Conservation (phyloP, 1,140 invertebrate species). For the Nephila pilipes region DNA sequence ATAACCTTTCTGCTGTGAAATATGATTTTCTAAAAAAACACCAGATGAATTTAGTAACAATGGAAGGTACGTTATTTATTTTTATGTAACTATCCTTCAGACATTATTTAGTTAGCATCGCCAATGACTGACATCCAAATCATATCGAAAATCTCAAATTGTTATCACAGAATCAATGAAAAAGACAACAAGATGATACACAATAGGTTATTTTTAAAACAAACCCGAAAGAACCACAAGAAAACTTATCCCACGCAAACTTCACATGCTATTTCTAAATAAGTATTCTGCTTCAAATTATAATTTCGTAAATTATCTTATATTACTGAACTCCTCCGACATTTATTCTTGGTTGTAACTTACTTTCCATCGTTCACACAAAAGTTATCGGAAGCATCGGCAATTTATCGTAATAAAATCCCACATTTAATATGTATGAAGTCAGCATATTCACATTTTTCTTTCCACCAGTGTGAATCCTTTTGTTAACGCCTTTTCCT, state of each 20-base stretch:
- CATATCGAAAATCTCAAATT: not conserved
- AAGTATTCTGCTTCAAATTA: not conserved
- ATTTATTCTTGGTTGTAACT: not conserved
- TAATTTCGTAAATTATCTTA: too few relatives aligned
- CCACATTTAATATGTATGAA: not conserved
- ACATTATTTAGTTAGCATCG: not conserved
- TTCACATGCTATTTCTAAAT: not conserved
- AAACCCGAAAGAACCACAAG: not conserved
- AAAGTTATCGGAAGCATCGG: not conserved
- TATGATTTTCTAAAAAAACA: too few relatives aligned
- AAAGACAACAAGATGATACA: not conserved
- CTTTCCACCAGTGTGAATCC: not conserved
- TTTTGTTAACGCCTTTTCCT: slow-evolving; percentile 37
- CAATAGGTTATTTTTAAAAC: slow-evolving; percentile 9
- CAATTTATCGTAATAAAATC: not conserved
- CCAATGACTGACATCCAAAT: not conserved
- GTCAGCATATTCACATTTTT: not conserved
- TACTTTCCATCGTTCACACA: not conserved
- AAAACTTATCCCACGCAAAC: slow-evolving; percentile 14
- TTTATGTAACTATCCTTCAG: not conserved
- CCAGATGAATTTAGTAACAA: too few relatives aligned
- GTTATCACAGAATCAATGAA: not conserved
- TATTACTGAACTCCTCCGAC: not conserved
- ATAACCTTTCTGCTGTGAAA: too few relatives aligned
- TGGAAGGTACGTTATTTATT: too few relatives aligned